Evolutionary conservation across 2,888 invertebrate species (phyloP), one percentile per base, ranked within the genome.

Genomic region (Eremobia ochroleuca): DNA sequence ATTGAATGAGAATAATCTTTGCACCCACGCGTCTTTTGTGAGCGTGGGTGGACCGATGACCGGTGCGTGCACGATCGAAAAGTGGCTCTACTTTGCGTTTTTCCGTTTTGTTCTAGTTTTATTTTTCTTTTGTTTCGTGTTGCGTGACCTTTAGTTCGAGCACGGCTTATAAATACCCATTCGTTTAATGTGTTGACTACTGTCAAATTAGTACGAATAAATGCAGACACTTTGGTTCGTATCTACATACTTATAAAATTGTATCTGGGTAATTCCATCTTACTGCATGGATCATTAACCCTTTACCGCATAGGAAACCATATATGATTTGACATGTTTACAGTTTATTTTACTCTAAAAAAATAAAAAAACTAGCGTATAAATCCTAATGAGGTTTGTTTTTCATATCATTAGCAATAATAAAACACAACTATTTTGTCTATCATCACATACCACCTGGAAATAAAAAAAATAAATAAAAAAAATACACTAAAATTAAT

Each of bases 1-100:
- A 97, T 97, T 97, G 97, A 97, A 97, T 97, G 96, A 95, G 95
- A 96, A 94, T 97, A 97, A 97, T 97, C 97, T 96, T 97, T 96
- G 95, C 96, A 96, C 97, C 97, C 97, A 97, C 96, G 96, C 96
- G 92, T 94, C 95, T 94, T 94, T 95, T 95, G 95, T 94, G 90
- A 83, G 94, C 94, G 96, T 96, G 96, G 96, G 96, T 95, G 97
- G 96, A 96, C 95, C 93, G 93, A 93, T 96, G 97, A 96, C 96
- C 97, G 92, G 92, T 92, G 92, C 83, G 76, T 80, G 76, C 76
- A 79, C 83, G 86, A 62, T 74, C 13, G 74, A 81, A 76, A 88
- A 82, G 91, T 83, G 92, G 93, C 97, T 97, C 96, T 94, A 95
- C 59, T 94, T 92, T 91, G 64, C 0, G 18, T 62, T 73, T 81